Conservation (phyloP, 1,140 invertebrate species). For the Nymphalis io region DNA sequence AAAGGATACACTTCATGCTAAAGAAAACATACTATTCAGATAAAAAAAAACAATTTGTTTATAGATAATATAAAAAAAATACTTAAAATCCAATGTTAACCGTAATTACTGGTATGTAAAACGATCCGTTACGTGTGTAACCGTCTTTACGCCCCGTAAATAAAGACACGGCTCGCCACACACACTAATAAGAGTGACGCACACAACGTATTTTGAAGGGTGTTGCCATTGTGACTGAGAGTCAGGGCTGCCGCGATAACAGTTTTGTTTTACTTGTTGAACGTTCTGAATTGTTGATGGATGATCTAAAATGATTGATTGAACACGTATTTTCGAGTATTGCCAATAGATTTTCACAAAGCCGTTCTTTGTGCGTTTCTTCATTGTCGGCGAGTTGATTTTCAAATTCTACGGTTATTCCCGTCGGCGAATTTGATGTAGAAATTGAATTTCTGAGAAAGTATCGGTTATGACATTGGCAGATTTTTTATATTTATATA, state of each 20-base stretch:
- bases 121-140: slow-evolving; percentile 7
- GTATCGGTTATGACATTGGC: not conserved
- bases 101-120: slow-evolving; percentile 1
- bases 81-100: too few species aligned
- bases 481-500: not conserved
- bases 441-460: not conserved
- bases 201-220: slow-evolving; percentile 3
- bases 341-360: slow-evolving; percentile 21
- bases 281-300: slow-evolving; percentile 29
- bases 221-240: slow-evolving; percentile 8
- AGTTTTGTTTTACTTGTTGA: slow-evolving; percentile 41
- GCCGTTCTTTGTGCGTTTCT: slow-evolving; percentile 5
- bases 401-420: not conserved
- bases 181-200: slow-evolving; percentile 36
- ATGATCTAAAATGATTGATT: slow-evolving; percentile 34
- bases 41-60: too few species aligned
- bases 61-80: too few species aligned
- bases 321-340: slow-evolving; percentile 4
- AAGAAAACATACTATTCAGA: too few species aligned
- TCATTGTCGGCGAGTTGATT: slow-evolving; percentile 11
- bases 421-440: not conserved
- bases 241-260: slow-evolving; percentile 20
- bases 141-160: slow-evolving; percentile 8
- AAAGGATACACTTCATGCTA: too few species aligned
- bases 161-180: slow-evolving; percentile 23